Conservation (phyloP, 2,888 invertebrate species). For the Prostheceraeus crozeri region DNA sequence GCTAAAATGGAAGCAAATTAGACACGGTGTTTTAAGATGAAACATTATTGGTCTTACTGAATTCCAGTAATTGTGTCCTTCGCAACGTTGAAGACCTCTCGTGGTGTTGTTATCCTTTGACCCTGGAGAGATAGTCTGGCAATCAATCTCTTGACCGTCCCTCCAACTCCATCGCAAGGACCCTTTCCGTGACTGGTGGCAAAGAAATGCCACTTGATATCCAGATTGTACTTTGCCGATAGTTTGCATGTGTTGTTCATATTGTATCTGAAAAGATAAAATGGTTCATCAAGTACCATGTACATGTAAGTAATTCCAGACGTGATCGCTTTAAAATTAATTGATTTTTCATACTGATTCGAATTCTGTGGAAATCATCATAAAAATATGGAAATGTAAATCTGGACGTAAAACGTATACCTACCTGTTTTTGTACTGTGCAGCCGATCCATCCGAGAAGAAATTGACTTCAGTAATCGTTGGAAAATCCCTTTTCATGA, state of each 20-base stretch:
- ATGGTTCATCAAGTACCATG: too few relatives aligned
- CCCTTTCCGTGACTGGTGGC: conserved; percentile 18
- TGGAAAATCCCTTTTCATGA: not conserved
- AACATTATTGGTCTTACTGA: too few relatives aligned
- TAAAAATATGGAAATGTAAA: not conserved
- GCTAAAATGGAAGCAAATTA: too few relatives aligned
- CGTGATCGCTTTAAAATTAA: too few relatives aligned
- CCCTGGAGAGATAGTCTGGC: conserved; percentile 1
- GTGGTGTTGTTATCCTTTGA: not conserved
- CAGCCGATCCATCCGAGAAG: conserved; percentile 15
- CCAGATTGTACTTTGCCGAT: not conserved
- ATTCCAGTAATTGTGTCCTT: too few relatives aligned
- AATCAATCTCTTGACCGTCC: not conserved
- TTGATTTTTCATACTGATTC: too few relatives aligned
- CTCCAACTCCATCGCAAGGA: conserved; percentile 7
- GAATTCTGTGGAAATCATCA: too few relatives aligned
- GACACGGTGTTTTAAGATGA: too few relatives aligned
- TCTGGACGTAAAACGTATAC: not conserved
- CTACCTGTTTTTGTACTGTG: conserved; percentile 22
- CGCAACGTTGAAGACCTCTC: too few relatives aligned
- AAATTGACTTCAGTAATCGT: not conserved
- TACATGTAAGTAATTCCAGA: too few relatives aligned
- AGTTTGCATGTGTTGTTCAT: not conserved
- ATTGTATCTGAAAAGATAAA: conserved; percentile 22
- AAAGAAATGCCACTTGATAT: conserved; percentile 6